Evolutionary conservation across 2,888 invertebrate species (phyloP), one percentile per base, ranked within the genome.

Genomic region (Gibbula magus): DNA sequence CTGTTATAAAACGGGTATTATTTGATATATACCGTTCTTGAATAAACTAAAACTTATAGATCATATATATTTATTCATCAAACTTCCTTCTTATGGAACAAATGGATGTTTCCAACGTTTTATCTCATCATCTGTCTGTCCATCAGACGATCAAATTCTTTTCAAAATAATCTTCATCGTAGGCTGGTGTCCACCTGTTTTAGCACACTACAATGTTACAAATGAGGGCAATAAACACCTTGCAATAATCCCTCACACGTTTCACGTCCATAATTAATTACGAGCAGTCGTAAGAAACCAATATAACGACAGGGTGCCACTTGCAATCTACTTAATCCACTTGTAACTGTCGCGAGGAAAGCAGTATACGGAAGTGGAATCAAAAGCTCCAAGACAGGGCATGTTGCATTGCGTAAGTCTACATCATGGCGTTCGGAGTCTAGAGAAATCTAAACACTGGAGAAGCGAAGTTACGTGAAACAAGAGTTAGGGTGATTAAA

Each of bases 171-270:
- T 45, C 45, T 13, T 13, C 5, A 13, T 10, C 45, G 13, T 45
- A 13, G 5, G 45, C 56, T 10, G 56, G 16, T n/a, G 25, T 56
- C 56, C 56, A 56, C 56, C 56, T 56, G 56, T 56, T 56, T 22
- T 20, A 45, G 5, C 45, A 45, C 45, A 13, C n/a, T 18, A 32
- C 32, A 70, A 8, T 70, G 70, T 70, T 32, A 70, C 70, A 70
- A 70, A 70, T 70, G 39, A 70, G 16, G 70, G 70, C 70, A 70
- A 70, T 70, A 70, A 70, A 70, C 39, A 39, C 70, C 32, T 70
- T 32, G 29, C 35, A 20, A 35, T 70, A 70, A 70, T 70, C 39
- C 39, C 35, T 35, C 18, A 18, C 70, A 70, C 39, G 39, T 70
- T 70, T 70, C 29, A 70, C 32, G 32, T 35, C 70, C 32, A 70